phyloP scores from a whole-genome alignment of 2,113 vertebrate genomes.

The Rhizomys pruinosus region DNA sequence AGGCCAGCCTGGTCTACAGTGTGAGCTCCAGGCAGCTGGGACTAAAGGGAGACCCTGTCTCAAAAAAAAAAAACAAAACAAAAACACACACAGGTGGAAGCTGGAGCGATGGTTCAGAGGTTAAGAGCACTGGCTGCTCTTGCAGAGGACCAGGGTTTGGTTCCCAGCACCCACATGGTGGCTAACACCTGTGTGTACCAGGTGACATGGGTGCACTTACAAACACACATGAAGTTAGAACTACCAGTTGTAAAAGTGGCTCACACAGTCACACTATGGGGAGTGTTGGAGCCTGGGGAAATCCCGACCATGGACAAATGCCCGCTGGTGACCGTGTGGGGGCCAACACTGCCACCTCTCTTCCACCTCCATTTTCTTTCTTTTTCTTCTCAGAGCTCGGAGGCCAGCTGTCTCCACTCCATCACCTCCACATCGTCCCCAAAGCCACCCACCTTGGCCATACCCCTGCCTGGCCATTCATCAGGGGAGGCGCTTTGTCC shows the following conservation, averaged over 20 bases:
- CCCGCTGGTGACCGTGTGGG: not conserved
- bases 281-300: not conserved
- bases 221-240: not conserved
- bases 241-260: too few species aligned
- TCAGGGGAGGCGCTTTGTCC: not conserved
- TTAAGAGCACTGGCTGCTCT: too few species aligned
- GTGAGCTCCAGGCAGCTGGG: too few species aligned
- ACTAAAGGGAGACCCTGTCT: too few species aligned
- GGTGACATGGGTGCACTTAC: not conserved
- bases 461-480: not conserved
- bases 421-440: not conserved
- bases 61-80: too few species aligned
- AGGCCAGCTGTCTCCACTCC: not conserved
- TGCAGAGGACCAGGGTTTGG: too few species aligned
- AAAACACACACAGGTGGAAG: too few species aligned
- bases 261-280: not conserved
- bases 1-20: too few species aligned
- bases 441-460: not conserved
- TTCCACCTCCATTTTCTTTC: not conserved
- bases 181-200: too few species aligned
- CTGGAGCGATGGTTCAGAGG: too few species aligned
- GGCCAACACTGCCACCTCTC: too few species aligned
- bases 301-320: not conserved
- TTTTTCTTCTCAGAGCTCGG: not conserved
- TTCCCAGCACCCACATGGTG: too few species aligned